These are phyloP conservation scores for Ceyx melanurus DNA, from an alignment of 2,113 vertebrate species.

Conservation along the genomic window DNA sequence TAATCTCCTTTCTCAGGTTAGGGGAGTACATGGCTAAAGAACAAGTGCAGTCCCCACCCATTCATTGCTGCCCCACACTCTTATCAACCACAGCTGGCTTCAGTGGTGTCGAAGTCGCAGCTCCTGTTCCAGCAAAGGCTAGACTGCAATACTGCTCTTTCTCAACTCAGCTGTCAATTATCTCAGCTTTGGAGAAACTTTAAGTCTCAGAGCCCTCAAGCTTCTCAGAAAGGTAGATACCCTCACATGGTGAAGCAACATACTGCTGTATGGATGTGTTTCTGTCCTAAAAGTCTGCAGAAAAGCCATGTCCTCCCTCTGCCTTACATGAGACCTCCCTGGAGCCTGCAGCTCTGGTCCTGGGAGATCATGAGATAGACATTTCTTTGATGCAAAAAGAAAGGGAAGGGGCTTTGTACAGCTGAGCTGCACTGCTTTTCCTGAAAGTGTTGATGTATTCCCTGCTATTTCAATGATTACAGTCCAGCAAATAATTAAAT, in stretches of 20 bases:
- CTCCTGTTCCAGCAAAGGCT: neutral
- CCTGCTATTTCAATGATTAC: neutral
- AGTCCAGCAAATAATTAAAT: neutral
- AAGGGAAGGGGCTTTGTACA: neutral
- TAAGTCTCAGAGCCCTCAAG: neutral
- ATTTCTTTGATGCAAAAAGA: neutral
- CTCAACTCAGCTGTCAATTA: neutral
- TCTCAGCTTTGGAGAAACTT: neutral
- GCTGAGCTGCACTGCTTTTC: neutral
- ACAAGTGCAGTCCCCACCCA: neutral
- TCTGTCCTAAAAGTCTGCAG: neutral
- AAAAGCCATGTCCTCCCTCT: neutral
- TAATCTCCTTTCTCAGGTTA: neutral
- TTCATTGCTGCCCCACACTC: neutral
- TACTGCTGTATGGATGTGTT: neutral
- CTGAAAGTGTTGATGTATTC: neutral
- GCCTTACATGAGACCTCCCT: rapidly evolving
- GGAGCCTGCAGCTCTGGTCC: neutral
- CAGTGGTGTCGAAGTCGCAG: neutral
- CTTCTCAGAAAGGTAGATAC: neutral
- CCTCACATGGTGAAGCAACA: neutral
- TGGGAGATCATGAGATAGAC: neutral
- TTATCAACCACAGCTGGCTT: neutral
- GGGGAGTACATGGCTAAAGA: rapidly evolving
- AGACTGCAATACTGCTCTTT: neutral